Evolutionary conservation across 1,140 invertebrate genomes (phyloP), one percentile per base, ranked within the genome.

Genomic region (Drosophila orosa): DNA sequence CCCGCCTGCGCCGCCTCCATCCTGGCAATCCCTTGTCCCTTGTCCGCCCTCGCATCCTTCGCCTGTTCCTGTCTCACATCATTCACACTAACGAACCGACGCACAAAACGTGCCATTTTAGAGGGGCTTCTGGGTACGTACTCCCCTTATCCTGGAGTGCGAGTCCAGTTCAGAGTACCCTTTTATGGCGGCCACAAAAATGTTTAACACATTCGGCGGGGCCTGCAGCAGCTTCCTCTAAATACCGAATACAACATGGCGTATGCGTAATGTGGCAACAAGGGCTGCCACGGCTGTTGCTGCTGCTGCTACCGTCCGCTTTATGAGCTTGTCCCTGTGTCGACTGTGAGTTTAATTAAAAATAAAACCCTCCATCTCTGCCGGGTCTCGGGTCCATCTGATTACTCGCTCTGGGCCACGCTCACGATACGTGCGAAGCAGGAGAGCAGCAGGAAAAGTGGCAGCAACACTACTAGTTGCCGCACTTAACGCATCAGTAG

Each of bases 181-280:
- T 73, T 87, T 86, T 76, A 86, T 82, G 55, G 78, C 75, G 69
- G 63, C 82, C 83, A 78, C 82, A 87, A 87, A 73, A 81, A 86
- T 83, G 82, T 87, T 87, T 44, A 76, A 80, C 81, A 80, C 82
- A 84, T 78, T 78, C 78, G 71, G 63, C 63, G 60, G 74, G 29
- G 29, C 60, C 61, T 75, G 69, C 1, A 45, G 45, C 83, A 82
- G 61, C 67, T 72, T 63, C 33, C 63, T 29, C 40, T 74, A 25
- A 50, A 45, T 44, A 19, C 65, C 19, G 61, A 39, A 47, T 54
- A 29, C 55, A 47, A 48, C 44, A 61, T 44, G 54, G 77, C 77
- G 73, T 77, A 84, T 84, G 80, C 80, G 81, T 81, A 81, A 81
- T 65, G 74, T 61, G 60, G 58, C 63, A 76, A 75, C 71, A 75